Base-by-base conservation (phyloP, 2,888 invertebrate genomes). In the Hirtodrosophila cameraria region DNA sequence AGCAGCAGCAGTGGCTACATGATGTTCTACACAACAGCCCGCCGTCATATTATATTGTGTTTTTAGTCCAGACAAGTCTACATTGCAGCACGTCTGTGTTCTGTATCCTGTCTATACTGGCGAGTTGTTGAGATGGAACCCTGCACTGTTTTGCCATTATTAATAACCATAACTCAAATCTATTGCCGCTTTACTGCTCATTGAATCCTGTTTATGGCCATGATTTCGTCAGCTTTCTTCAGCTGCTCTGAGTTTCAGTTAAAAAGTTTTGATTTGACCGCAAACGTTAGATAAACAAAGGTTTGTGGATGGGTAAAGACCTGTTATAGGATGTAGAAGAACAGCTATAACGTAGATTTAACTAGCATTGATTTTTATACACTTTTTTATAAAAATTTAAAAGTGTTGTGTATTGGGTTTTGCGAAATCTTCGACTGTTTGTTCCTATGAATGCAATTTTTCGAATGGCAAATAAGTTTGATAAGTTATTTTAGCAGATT, bases 121-220 rank as follows among this genome's bases (percentile, higher is more conserved):
- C 36, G 38, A 49, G 49, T 30, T 16, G 41, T 18, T 11, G 18
- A 25, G 55, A 52, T 33, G 25, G 25, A 12, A 13, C 18, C 16
- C 39, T 25, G 36, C 25, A 28, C 45, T 50, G 43, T 38, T 62
- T 30, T 59, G 60, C 67, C 71, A 83, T 86, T 87, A 87, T 86
- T 87, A 87, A 86, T 87, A 86, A 76, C 86, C 83, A 87, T 87
- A 87, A 87, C 81, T 87, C 86, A 87, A 85, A 87, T 87, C 86
- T 83, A 86, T 86, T 81, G 75, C 71, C 69, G 78, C 78, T 85
- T 82, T 85, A 76, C 76, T 83, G 81, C 77, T 85, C 79, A 85
- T 79, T 85, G 87, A 69, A 81, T 75, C 71, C 71, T 68, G 73
- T 70, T 75, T 79, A 76, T 81, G 70, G 33, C 52, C 60, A 49